A percentile compares a stretch with the other conserved stretches of the same genome.
These are phyloP conservation scores for Eubucco bourcierii DNA, from an alignment of 2,113 vertebrate genomes.

Conservation along the genomic window DNA sequence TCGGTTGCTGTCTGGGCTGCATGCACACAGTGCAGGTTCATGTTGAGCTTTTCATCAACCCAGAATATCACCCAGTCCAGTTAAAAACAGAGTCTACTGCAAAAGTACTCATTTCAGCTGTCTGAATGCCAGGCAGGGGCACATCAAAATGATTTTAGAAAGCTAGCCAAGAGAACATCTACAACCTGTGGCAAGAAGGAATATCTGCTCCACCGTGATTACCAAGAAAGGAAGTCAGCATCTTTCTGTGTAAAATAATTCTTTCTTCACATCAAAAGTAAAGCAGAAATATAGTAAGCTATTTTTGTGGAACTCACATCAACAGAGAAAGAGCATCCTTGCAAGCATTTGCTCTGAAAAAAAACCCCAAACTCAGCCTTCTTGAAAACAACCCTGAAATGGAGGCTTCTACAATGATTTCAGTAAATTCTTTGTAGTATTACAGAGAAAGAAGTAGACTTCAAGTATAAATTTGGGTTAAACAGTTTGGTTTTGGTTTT, in stretches of 20 bases:
- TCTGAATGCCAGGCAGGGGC: neutral
- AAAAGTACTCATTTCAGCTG: neutral
- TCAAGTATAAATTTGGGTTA: neutral
- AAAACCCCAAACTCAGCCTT: neutral
- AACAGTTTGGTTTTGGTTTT: neutral
- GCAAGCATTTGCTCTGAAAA: neutral
- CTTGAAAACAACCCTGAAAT: neutral
- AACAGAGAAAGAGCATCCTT: neutral
- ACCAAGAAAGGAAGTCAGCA: neutral
- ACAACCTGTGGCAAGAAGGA: slow-evolving; percentile 9
- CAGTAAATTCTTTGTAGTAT: neutral
- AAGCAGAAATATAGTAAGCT: slow-evolving; percentile 25
- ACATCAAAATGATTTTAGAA: slow-evolving; percentile 14
- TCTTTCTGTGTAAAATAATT: neutral
- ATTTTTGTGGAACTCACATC: neutral
- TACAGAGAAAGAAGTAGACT: neutral
- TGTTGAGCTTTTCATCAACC: too few relatives aligned
- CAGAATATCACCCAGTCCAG: neutral
- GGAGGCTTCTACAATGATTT: neutral
- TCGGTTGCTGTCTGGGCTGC: too few relatives aligned
- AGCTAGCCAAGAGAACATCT: slow-evolving; percentile 24
- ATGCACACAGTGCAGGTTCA: too few relatives aligned
- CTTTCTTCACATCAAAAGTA: slow-evolving; percentile 41
- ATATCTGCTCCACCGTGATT: slow-evolving; percentile 13
- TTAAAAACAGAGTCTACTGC: neutral